phyloP scores from a whole-genome alignment of 2,888 invertebrate genomes.

The Teinopalpus imperialis region DNA sequence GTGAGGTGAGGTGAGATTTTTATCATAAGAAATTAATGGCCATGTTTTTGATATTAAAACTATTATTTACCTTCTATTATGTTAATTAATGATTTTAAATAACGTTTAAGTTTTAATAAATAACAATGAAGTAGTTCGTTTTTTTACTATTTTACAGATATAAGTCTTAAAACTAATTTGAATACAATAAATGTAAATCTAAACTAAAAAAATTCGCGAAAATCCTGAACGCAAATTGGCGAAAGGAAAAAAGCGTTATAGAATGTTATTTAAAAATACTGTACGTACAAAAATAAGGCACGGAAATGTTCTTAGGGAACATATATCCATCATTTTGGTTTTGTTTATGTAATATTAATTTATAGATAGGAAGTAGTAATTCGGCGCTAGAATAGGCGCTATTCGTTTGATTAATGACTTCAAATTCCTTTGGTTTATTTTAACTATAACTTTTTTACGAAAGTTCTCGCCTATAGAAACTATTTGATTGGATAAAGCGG shows the following conservation, averaged over 20 bases:
- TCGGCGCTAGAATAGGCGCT: slow-evolving; percentile 32
- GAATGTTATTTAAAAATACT: too few relatives aligned
- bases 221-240: too few relatives aligned
- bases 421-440: slow-evolving; percentile 44
- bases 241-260: too few relatives aligned
- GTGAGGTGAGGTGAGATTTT: neutral
- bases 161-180: too few relatives aligned
- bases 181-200: neutral
- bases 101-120: too few relatives aligned
- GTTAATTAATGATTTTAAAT: too few relatives aligned
- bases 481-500: slow-evolving; percentile 53
- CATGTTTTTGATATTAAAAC: too few relatives aligned
- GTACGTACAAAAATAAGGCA: slow-evolving; percentile 12
- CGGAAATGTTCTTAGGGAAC: slow-evolving; percentile 10
- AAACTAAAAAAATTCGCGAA: too few relatives aligned
- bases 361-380: slow-evolving; percentile 52
- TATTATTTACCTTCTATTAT: too few relatives aligned
- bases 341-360: slow-evolving; percentile 57
- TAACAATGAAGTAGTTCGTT: too few relatives aligned
- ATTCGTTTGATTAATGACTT: slow-evolving; percentile 56
- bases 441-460: slow-evolving; percentile 33
- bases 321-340: slow-evolving; percentile 35
- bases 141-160: too few relatives aligned
- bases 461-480: slow-evolving; percentile 34
- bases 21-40: too few relatives aligned